Evolutionary conservation across 2,797 vertebrate genomes (phyloP).

Genomic region (Benthosema pterotum): DNA sequence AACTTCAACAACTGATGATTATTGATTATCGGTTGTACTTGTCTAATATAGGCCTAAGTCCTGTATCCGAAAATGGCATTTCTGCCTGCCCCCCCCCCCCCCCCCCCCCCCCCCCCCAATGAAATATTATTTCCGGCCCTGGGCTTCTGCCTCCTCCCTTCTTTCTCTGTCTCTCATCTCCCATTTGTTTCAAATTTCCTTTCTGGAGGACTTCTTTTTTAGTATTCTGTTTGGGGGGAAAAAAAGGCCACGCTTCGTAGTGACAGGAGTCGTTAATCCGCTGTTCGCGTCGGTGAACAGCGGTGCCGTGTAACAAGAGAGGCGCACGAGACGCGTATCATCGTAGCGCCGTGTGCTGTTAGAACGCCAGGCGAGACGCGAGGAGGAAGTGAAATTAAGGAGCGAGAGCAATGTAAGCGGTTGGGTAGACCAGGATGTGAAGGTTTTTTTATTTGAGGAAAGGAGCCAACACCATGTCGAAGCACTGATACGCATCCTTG

Average conservation of each 20-base stretch:
- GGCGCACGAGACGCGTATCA: too few relatives aligned
- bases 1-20: too few relatives aligned
- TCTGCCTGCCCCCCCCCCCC: too few relatives aligned
- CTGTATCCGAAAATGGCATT: too few relatives aligned
- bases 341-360: too few relatives aligned
- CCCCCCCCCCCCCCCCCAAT: too few relatives aligned
- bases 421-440: neutral
- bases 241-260: conserved; percentile 18
- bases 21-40: too few relatives aligned
- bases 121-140: too few relatives aligned
- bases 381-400: conserved; percentile 36
- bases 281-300: neutral
- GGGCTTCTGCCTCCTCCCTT: neutral
- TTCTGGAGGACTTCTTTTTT: neutral
- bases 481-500: too few relatives aligned
- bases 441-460: conserved; percentile 15
- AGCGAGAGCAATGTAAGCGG: conserved; percentile 18
- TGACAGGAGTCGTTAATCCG: neutral
- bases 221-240: too few relatives aligned
- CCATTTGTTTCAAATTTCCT: neutral
- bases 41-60: too few relatives aligned
- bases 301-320: neutral
- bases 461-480: neutral
- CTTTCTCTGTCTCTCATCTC: neutral
- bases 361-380: neutral